These are phyloP conservation scores for Nothocercus nigrocapillus DNA, from an alignment of 2,113 vertebrate genomes.

Conservation along the genomic window DNA sequence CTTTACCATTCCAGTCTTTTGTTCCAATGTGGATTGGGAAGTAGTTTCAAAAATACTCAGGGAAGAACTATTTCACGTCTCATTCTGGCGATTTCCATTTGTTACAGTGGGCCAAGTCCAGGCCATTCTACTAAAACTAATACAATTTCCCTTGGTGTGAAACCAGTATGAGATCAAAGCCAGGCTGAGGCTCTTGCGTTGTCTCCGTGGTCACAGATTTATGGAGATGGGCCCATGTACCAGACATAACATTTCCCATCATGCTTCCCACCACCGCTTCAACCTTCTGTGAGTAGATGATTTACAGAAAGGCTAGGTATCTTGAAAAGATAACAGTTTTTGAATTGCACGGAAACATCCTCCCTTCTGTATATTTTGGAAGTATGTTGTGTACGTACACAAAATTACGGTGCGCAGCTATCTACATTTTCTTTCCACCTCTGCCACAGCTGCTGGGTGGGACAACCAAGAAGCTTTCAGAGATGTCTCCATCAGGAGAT, in stretches of 20 bases:
- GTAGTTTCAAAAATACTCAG: conserved; percentile 18
- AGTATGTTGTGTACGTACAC: too few species aligned
- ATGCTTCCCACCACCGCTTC: not conserved
- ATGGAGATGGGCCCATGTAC: not conserved
- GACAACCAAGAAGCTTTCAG: not conserved
- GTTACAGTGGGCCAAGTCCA: not conserved
- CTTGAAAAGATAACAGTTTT: not conserved
- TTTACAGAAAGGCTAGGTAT: not conserved
- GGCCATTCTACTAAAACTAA: not conserved
- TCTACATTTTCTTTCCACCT: not conserved
- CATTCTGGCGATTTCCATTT: not conserved
- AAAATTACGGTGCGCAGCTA: not conserved
- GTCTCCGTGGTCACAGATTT: not conserved
- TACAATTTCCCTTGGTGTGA: not conserved
- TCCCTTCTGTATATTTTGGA: not conserved
- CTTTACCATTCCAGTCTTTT: conserved; percentile 15
- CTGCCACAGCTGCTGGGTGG: not conserved
- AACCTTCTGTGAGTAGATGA: not conserved
- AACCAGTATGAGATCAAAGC: not conserved
- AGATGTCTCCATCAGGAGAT: not conserved
- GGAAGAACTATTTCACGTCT: conserved; percentile 32
- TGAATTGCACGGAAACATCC: not conserved
- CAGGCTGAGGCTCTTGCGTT: not conserved
- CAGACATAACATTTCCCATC: not conserved
- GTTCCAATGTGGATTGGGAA: not conserved